Conservation (phyloP, 2,888 invertebrate species). For the Zaprionus bogoriensis region DNA sequence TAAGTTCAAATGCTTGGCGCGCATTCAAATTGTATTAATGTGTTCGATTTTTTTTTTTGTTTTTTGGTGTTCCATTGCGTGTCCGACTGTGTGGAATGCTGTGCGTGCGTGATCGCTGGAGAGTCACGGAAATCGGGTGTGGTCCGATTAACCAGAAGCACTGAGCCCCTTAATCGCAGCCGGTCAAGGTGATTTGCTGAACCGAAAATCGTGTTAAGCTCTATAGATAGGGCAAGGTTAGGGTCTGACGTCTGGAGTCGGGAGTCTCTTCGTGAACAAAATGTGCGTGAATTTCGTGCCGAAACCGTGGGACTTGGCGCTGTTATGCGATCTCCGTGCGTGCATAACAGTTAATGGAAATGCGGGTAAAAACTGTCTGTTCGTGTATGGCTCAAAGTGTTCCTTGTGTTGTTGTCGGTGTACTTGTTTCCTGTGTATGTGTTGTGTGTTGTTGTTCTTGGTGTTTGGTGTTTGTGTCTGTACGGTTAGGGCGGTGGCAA, state of each 20-base stretch:
- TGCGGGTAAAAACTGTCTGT: slow-evolving; percentile 46
- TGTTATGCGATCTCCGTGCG: slow-evolving; percentile 72
- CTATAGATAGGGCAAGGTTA: neutral
- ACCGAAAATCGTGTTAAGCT: slow-evolving; percentile 49
- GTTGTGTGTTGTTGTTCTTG: slow-evolving; percentile 19
- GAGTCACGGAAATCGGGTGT: slow-evolving; percentile 69
- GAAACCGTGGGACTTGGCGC: slow-evolving; percentile 28
- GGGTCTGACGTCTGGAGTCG: neutral
- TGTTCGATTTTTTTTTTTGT: slow-evolving; percentile 30
- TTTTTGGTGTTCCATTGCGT: slow-evolving; percentile 54
- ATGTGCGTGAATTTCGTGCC: slow-evolving; percentile 16
- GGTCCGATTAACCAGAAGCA: slow-evolving; percentile 70
- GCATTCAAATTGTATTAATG: slow-evolving; percentile 46
- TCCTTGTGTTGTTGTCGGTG: slow-evolving; percentile 45
- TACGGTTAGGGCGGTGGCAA: slow-evolving; percentile 15
- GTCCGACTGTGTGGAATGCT: slow-evolving; percentile 26
- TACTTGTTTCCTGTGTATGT: slow-evolving; percentile 36
- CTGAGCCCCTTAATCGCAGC: slow-evolving; percentile 80
- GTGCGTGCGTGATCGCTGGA: slow-evolving; percentile 34
- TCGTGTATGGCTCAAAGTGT: slow-evolving; percentile 28
- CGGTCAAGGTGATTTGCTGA: slow-evolving; percentile 66
- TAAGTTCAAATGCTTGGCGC: slow-evolving; percentile 48
- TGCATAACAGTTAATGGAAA: slow-evolving; percentile 54
- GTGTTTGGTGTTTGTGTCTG: slow-evolving; percentile 14
- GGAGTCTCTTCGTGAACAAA: slow-evolving; percentile 24